Base-by-base conservation (phyloP, 2,113 vertebrate genomes). In the Bathybates hornii region DNA sequence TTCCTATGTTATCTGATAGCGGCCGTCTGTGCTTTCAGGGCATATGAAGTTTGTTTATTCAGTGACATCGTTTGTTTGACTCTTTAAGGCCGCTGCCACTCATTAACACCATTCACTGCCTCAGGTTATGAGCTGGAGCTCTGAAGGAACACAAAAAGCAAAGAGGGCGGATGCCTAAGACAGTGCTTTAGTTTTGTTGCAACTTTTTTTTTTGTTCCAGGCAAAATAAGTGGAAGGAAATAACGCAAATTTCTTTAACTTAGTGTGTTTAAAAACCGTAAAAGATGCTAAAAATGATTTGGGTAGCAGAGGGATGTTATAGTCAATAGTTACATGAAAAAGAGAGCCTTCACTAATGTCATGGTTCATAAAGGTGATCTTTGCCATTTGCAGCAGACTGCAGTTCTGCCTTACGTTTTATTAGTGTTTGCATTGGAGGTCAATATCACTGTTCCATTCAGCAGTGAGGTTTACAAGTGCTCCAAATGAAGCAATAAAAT, bases 51-150 rank as follows among this genome's bases (percentile, higher is more conserved):
- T 93, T 95, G 95, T 96, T 95, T 96, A 90, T 91, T 82, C 86
- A 88, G 93, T 91, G 90, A 95, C 95, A 95, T 94, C 14, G 95
- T 96, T 96, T 96, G 94, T 96, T 96, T 95, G 94, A 95, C 91
- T 95, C 91, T 54, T 76, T 80, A 85, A 90, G 88, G 91, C 88
- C 90, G 27, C 91, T 80, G 89, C 88, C 89, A 87, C 91, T 94
- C 92, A 92, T 94, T 93, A 93, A 95, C 93, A 93, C 95, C 93
- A 93, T 95, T 95, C 94, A 93, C 86, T 84, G 93, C 91, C 93
- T 95, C 90, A 73, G 85, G 87, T 96, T 93, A 89, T 89, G 5
- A 7, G 82, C 91, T 83, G 86, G 56, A 95, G 91, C 93, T 82
- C 85, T 79, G 85, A 91, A 90, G 94, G 92, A 34, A 82, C 52